A percentile compares a stretch with the other conserved stretches of the same genome.
Conservation (phyloP, 2,888 invertebrate species). For the Chloroclysta siterata region DNA sequence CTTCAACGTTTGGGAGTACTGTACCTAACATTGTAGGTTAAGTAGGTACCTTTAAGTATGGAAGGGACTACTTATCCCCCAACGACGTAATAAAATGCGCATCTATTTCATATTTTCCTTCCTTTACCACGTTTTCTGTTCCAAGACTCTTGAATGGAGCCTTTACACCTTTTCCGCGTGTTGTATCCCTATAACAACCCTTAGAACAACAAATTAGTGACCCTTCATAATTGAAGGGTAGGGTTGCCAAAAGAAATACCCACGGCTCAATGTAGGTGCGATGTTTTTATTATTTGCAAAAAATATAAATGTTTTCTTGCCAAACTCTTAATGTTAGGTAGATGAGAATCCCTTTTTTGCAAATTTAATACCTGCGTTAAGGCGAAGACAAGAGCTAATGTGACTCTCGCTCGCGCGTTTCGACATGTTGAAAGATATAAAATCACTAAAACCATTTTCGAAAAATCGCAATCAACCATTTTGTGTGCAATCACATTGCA, state of each 20-base stretch:
- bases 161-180: constrained; percentile 26
- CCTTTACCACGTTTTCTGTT: constrained; percentile 12
- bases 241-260: constrained; percentile 16
- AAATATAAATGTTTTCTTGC: neutral
- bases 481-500: too few relatives aligned
- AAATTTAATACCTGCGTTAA: too few relatives aligned
- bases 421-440: too few relatives aligned
- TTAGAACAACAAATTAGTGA: constrained; percentile 30
- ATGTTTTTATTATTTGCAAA: neutral
- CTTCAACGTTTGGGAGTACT: too few relatives aligned
- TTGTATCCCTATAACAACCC: constrained; percentile 19
- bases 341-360: too few relatives aligned
- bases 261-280: neutral
- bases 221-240: constrained; percentile 24
- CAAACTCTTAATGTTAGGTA: too few relatives aligned
- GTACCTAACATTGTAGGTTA: too few relatives aligned
- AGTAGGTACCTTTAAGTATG: too few relatives aligned
- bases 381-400: too few relatives aligned
- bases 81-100: constrained; percentile 7
- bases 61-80: neutral
- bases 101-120: constrained; percentile 16
- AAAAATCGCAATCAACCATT: too few relatives aligned
- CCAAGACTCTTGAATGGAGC: constrained; percentile 4
- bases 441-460: too few relatives aligned
- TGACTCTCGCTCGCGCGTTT: too few relatives aligned